Percentiles rank a stretch among this genome's conserved stretches.
Evolutionary conservation across 2,113 vertebrate genomes (phyloP).

Genomic region (Mohoua ochrocephala): DNA sequence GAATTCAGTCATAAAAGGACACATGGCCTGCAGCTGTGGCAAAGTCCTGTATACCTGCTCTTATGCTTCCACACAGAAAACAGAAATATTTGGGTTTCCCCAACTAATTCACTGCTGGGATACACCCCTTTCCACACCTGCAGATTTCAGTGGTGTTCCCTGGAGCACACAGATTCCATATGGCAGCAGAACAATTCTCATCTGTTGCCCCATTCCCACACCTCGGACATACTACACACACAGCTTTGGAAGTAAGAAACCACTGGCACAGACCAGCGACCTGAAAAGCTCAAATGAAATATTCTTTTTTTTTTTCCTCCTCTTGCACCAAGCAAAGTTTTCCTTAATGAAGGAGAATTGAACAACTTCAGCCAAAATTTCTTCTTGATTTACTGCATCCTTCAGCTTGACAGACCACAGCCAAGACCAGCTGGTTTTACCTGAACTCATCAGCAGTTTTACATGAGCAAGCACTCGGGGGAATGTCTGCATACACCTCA

Average conservation of each 20-base stretch:
- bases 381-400: background rate
- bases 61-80: background rate
- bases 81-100: background rate
- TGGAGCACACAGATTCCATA: background rate
- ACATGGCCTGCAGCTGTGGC: background rate
- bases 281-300: background rate
- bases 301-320: background rate
- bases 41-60: background rate
- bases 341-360: background rate
- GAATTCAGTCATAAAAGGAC: background rate
- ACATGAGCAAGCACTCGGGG: fast-evolving
- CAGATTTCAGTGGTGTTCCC: background rate
- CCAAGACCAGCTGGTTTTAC: background rate
- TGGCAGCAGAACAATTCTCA: background rate
- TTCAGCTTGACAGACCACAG: background rate
- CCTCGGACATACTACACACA: background rate
- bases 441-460: background rate
- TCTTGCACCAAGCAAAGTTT: background rate
- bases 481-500: background rate
- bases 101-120: background rate
- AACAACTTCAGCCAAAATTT: background rate
- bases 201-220: background rate
- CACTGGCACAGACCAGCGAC: background rate
- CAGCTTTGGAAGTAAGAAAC: background rate
- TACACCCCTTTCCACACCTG: background rate